Percentiles rank a stretch among this genome's conserved stretches.
These are phyloP conservation scores for Drosophila paracracens DNA, from an alignment of 2,888 invertebrate species.

Conservation along the genomic window DNA sequence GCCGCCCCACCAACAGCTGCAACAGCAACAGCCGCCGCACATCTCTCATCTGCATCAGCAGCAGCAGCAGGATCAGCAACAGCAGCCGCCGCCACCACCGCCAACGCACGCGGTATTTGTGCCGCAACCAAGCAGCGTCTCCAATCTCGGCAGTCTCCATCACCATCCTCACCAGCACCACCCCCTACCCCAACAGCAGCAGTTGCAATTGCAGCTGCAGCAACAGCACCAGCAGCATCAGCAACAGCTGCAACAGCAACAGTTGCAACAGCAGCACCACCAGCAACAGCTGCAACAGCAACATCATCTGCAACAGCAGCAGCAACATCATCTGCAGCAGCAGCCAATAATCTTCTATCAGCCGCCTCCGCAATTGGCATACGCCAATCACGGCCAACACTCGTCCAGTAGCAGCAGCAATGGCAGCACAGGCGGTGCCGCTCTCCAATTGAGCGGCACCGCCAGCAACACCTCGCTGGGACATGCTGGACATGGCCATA, in stretches of 20 bases:
- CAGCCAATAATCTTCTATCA: conserved; percentile 58
- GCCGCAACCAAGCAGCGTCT: conserved; percentile 32
- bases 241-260: conserved; percentile 58
- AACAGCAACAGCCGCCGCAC: conserved; percentile 56
- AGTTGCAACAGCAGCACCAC: conserved; percentile 41
- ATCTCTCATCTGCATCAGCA: conserved; percentile 44
- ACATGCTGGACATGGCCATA: conserved; percentile 48
- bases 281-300: conserved; percentile 52
- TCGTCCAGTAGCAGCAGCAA: conserved; percentile 62
- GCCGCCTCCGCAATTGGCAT: conserved; percentile 38
- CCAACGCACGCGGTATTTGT: conserved; percentile 62
- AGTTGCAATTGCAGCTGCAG: conserved; percentile 54
- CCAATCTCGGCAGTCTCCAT: conserved; percentile 48
- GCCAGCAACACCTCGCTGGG: conserved; percentile 63
- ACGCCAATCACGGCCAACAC: conserved; percentile 49
- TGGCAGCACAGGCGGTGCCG: conserved; percentile 67
- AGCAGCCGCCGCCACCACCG: conserved; percentile 39
- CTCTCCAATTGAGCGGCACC: conserved; percentile 72
- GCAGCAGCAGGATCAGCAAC: conserved; percentile 55
- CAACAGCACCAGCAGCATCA: conserved; percentile 57
- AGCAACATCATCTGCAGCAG: conserved; percentile 42
- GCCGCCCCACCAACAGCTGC: conserved; percentile 49
- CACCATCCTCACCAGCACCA: conserved; percentile 59
- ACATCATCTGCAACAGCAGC: conserved; percentile 48
- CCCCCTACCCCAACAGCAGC: conserved; percentile 51